phyloP scores from a whole-genome alignment of 2,113 vertebrate species.

The Pluvialis apricaria region DNA sequence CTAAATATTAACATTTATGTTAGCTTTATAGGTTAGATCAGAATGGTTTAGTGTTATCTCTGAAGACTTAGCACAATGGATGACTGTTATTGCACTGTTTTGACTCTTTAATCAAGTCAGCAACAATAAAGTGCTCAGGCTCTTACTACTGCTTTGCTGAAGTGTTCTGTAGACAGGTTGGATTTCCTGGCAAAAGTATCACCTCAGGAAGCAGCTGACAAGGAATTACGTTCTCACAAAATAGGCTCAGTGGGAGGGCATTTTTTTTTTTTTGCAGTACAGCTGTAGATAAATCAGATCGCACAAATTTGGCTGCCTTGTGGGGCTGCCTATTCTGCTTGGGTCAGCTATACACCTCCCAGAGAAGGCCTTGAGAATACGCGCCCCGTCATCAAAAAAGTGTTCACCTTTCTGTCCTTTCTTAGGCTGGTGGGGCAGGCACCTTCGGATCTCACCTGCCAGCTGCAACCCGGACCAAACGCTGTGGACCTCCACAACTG shows the following conservation, averaged over 20 bases:
- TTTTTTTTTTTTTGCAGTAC: background rate
- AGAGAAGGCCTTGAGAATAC: background rate
- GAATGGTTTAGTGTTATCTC: background rate
- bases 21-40: background rate
- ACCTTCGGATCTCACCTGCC: background rate
- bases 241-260: background rate
- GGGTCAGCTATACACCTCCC: background rate
- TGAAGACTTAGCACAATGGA: background rate
- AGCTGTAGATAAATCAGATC: background rate
- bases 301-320: background rate
- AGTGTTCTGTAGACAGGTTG: background rate
- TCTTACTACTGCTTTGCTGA: background rate
- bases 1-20: background rate
- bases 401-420: background rate
- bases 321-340: background rate
- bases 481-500: background rate
- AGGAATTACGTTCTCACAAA: background rate
- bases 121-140: background rate
- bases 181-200: background rate
- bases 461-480: background rate
- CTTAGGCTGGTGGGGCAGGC: background rate
- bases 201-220: background rate
- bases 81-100: background rate
- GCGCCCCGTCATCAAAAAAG: background rate
- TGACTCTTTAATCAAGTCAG: background rate